phyloP scores from a whole-genome alignment of 1,140 invertebrate species.

The Pachypeltis micranthus region DNA sequence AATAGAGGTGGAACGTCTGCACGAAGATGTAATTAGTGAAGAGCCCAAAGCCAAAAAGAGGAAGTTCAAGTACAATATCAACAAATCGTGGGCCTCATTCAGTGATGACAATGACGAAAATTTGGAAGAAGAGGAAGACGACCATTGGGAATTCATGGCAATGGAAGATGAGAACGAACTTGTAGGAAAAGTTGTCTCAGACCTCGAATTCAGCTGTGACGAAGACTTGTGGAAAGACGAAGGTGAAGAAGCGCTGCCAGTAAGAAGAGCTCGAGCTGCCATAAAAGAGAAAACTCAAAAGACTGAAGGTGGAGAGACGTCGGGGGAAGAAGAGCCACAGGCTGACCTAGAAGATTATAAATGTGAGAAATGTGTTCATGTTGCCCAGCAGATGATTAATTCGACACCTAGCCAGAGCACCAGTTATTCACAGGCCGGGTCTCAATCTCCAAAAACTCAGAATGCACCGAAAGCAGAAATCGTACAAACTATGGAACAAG shows the following conservation, averaged over 20 bases:
- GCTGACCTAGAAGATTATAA: no score
- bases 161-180: slow-evolving; percentile 16
- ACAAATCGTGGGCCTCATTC: slow-evolving; percentile 48
- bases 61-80: slow-evolving; percentile 45
- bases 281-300: slow-evolving; percentile 38
- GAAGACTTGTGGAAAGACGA: slow-evolving; percentile 49
- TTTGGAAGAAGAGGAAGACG: slow-evolving; percentile 44
- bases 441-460: no score
- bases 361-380: no score
- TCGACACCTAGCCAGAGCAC: no score
- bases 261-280: slow-evolving; percentile 54
- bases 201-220: no score
- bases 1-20: no score
- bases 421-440: no score
- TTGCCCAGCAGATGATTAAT: no score
- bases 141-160: no score
- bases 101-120: slow-evolving; percentile 52
- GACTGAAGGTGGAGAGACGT: slow-evolving; percentile 9
- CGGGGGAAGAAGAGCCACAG: slow-evolving; percentile 30
- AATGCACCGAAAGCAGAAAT: no score
- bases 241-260: slow-evolving; percentile 39
- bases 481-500: slow-evolving; percentile 44
- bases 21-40: no score
- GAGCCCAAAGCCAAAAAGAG: slow-evolving; percentile 42
- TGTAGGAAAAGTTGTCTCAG: slow-evolving; percentile 52